These are phyloP conservation scores for Aporrectodea caliginosa DNA, from an alignment of 1,140 invertebrate genomes.

Conservation along the genomic window DNA sequence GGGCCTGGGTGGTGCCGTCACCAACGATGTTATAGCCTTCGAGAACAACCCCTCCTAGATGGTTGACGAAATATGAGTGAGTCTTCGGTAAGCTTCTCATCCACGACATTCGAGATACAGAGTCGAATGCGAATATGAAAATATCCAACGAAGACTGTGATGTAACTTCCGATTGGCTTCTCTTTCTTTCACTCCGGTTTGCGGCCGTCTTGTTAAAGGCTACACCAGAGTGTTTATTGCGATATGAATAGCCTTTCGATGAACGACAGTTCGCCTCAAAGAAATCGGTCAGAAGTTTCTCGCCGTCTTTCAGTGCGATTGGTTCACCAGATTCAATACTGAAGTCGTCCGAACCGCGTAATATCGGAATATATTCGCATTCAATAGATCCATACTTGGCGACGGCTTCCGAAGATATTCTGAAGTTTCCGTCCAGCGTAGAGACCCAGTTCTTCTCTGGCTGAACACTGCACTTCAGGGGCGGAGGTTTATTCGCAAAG, in stretches of 20 bases:
- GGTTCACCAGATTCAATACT: not conserved
- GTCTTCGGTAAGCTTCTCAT: slow-evolving; percentile 78
- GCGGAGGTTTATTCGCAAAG: not conserved
- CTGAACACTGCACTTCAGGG: not conserved
- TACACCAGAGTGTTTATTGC: not conserved
- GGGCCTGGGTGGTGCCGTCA: slow-evolving; percentile 87
- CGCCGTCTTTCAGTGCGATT: not conserved
- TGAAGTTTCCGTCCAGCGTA: not conserved
- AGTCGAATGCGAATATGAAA: slow-evolving; percentile 86
- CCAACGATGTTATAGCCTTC: slow-evolving; percentile 88
- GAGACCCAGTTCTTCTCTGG: not conserved
- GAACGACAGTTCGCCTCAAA: not conserved
- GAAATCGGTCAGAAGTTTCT: not conserved
- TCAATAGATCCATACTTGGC: not conserved
- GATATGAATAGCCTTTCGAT: not conserved
- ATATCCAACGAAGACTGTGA: slow-evolving; percentile 67
- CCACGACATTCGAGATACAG: slow-evolving; percentile 79
- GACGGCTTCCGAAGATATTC: not conserved
- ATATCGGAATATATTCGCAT: not conserved
- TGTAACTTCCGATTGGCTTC: not conserved
- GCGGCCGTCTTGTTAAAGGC: not conserved
- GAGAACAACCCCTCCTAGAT: slow-evolving; percentile 66
- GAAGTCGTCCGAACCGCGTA: not conserved
- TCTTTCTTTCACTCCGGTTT: not conserved
- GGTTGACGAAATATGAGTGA: slow-evolving; percentile 69